Conservation (phyloP, 2,113 vertebrate genomes). For the Ursus arctos region DNA sequence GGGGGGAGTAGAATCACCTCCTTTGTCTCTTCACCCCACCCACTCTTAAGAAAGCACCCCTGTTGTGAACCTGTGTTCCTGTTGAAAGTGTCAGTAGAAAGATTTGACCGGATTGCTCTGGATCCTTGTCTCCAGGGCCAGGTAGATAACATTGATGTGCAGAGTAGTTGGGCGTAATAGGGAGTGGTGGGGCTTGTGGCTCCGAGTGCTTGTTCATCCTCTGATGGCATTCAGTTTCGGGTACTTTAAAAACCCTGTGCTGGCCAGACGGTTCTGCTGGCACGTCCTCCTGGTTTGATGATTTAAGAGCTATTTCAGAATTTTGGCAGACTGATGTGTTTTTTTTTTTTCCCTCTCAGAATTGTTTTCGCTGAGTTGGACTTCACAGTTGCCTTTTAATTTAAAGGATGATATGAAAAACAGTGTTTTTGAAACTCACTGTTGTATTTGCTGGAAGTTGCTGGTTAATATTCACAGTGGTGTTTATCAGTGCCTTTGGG, state of each 20-base stretch:
- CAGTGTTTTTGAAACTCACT: constrained; percentile 8
- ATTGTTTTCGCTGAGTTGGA: constrained; percentile 35
- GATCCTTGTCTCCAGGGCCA: not conserved
- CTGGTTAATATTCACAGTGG: not conserved
- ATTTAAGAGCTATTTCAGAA: not conserved
- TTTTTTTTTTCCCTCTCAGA: not conserved
- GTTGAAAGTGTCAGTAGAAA: not conserved
- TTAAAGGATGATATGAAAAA: constrained; percentile 24
- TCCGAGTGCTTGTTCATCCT: not conserved
- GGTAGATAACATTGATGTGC: not conserved
- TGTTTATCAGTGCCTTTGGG: not conserved
- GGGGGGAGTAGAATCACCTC: not conserved
- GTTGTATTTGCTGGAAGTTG: not conserved
- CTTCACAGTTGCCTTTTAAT: not conserved
- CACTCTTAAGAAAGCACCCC: not conserved
- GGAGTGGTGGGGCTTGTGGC: not conserved
- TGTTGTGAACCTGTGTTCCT: not conserved
- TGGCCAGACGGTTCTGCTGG: not conserved
- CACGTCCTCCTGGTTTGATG: not conserved
- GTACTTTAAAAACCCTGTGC: not conserved
- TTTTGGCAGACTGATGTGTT: not conserved
- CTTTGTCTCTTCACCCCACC: not conserved
- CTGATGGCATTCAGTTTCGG: not conserved
- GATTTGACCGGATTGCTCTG: not conserved
- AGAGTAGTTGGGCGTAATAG: not conserved